phyloP scores from a whole-genome alignment of 35 echinoderm and acorn worm genomes.

The Holothuria glaberrima region DNA sequence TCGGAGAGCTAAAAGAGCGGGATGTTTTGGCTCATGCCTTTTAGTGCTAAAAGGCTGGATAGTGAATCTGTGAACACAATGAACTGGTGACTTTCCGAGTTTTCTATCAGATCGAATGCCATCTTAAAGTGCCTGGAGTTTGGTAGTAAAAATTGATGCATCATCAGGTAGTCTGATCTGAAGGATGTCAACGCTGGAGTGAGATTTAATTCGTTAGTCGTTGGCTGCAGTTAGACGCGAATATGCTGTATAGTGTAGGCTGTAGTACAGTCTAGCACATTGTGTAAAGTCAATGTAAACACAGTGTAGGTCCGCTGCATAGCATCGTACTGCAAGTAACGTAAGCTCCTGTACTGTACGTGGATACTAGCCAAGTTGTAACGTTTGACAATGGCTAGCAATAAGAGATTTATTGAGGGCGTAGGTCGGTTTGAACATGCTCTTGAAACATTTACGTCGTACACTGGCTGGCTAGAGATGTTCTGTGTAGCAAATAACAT shows the following conservation, averaged over 20 bases:
- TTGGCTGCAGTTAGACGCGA: slow-evolving; percentile 34
- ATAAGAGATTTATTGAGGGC: not conserved
- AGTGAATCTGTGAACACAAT: too few species aligned
- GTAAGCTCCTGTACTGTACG: slow-evolving; percentile 1
- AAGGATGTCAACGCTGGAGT: slow-evolving; percentile 24
- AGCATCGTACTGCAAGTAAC: slow-evolving; percentile 22
- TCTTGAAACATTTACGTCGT: not conserved
- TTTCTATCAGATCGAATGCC: too few species aligned
- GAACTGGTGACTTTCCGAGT: too few species aligned
- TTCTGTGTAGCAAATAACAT: slow-evolving; percentile 56
- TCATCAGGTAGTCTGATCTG: too few species aligned
- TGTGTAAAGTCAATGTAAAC: not conserved
- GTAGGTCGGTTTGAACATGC: slow-evolving; percentile 27
- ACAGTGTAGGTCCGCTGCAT: slow-evolving; percentile 1
- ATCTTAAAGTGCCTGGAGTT: too few species aligned
- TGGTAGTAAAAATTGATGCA: too few species aligned
- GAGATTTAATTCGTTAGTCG: slow-evolving; percentile 36
- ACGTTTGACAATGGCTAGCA: not conserved
- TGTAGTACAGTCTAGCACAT: slow-evolving; percentile 10
- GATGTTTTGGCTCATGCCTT: too few species aligned
- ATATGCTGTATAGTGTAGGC: slow-evolving; percentile 7
- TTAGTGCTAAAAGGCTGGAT: too few species aligned
- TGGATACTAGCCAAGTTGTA: not conserved
- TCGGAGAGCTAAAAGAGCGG: too few species aligned
- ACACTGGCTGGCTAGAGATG: slow-evolving; percentile 35